Conservation (phyloP, 64 coral and sea anemone species). For the Stichodactyla helianthus region DNA sequence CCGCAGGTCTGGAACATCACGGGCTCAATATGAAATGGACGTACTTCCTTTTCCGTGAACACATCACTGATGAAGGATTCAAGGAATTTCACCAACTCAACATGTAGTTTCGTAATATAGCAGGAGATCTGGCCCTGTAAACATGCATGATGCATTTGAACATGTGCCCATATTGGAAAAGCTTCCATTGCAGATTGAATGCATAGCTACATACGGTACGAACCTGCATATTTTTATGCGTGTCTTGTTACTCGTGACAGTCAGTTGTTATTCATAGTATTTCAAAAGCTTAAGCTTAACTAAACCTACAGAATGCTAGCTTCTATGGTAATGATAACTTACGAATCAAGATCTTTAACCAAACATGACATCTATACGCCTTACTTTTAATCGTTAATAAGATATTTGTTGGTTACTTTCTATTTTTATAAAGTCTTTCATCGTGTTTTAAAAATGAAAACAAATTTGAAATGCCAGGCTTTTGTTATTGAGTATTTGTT, state of each 20-base stretch:
- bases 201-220: slow-evolving; percentile 93
- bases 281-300: too few species aligned
- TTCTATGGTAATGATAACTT: too few species aligned
- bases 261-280: background rate
- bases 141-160: slow-evolving; percentile 99
- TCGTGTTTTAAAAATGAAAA: too few species aligned
- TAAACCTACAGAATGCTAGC: too few species aligned
- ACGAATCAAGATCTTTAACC: too few species aligned
- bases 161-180: slow-evolving; percentile 93
- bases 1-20: background rate
- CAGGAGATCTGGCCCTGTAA: background rate
- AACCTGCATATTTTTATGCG: background rate
- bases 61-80: background rate
- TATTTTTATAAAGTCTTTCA: too few species aligned
- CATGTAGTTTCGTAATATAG: background rate
- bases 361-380: too few species aligned
- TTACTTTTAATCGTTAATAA: too few species aligned
- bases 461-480: too few species aligned
- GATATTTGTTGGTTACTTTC: too few species aligned
- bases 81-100: background rate
- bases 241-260: background rate
- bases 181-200: slow-evolving; percentile 94
- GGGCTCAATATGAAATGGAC: slow-evolving; percentile 13
- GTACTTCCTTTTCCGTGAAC: slow-evolving; percentile 16
- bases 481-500: too few species aligned